These are phyloP conservation scores for Drosophila lacertosa DNA, from an alignment of 1,140 invertebrate species.

Conservation along the genomic window DNA sequence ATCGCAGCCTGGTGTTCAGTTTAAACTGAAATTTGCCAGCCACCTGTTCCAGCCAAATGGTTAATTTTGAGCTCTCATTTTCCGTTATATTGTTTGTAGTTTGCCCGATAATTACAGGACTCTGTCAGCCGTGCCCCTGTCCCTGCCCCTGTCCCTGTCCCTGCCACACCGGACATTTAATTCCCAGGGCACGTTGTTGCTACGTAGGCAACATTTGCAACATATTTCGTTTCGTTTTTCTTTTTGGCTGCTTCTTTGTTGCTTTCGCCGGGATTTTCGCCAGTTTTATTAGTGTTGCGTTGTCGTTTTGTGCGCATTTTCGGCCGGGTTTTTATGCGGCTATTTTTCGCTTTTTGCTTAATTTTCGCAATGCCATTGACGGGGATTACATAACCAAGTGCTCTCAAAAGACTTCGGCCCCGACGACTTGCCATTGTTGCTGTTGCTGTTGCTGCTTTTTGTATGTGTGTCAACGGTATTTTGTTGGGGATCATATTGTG, in stretches of 20 bases:
- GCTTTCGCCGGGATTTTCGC: conserved; percentile 3
- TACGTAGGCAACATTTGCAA: conserved; percentile 23
- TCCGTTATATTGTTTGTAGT: conserved; percentile 44
- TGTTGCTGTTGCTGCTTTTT: conserved; percentile 37
- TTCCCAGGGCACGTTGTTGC: conserved; percentile 59
- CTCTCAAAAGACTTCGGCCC: conserved; percentile 23
- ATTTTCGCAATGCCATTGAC: conserved; percentile 45
- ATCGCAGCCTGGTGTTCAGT: conserved; percentile 7
- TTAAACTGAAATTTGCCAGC: conserved; percentile 33
- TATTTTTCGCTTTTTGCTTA: conserved; percentile 36
- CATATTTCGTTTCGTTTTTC: conserved; percentile 20
- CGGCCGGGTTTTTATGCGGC: conserved; percentile 25
- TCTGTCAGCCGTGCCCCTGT: background rate
- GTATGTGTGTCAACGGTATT: conserved; percentile 30
- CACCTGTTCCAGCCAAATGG: conserved; percentile 27
- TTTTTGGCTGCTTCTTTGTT: conserved; percentile 6
- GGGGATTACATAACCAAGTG: conserved; percentile 36
- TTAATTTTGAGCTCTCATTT: conserved; percentile 9
- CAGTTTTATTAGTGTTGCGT: conserved; percentile 38
- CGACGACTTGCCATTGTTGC: conserved; percentile 4
- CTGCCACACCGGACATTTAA: conserved; percentile 41
- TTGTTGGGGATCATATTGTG: conserved; percentile 28
- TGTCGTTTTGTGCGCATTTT: conserved; percentile 36
- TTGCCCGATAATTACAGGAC: conserved; percentile 60
- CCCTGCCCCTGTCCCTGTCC: background rate